Evolutionary conservation across 2,113 vertebrate species (phyloP).

Genomic region (Lepidothrix coronata): DNA sequence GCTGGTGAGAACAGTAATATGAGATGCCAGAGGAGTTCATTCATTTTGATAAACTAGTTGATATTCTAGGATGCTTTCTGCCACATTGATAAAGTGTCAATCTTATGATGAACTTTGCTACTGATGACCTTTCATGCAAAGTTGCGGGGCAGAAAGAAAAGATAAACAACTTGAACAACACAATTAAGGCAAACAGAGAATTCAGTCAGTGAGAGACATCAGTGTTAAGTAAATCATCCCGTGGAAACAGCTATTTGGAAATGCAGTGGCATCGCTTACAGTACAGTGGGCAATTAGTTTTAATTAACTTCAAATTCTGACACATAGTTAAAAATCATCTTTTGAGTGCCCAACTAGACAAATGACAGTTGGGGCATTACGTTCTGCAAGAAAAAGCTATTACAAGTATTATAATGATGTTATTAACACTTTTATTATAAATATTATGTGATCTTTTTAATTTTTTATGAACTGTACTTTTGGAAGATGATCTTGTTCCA

Average conservation of each 20-base stretch:
- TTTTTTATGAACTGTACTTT: neutral
- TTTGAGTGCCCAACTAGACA: neutral
- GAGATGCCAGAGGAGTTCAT: neutral
- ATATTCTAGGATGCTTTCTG: neutral
- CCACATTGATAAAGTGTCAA: neutral
- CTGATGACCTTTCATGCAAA: slow-evolving; percentile 16
- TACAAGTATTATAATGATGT: neutral
- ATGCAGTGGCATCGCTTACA: slow-evolving; percentile 46
- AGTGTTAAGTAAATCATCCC: slow-evolving; percentile 19
- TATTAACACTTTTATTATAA: neutral
- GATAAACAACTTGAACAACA: slow-evolving; percentile 33
- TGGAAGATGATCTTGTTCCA: neutral
- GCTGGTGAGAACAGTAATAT: neutral
- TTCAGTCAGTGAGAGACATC: neutral
- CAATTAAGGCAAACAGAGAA: slow-evolving; percentile 37
- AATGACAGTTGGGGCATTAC: slow-evolving; percentile 30
- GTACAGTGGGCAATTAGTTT: slow-evolving; percentile 61
- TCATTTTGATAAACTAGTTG: slow-evolving; percentile 10
- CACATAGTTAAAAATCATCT: slow-evolving; percentile 33
- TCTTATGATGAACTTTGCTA: neutral
- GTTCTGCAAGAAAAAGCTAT: slow-evolving; percentile 25
- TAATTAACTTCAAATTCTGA: slow-evolving; percentile 72
- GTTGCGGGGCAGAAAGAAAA: neutral
- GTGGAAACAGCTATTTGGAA: slow-evolving; percentile 49
- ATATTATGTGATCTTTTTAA: neutral